Evolutionary conservation across 2,113 vertebrate species (phyloP).

Genomic region (Silurus meridionalis): DNA sequence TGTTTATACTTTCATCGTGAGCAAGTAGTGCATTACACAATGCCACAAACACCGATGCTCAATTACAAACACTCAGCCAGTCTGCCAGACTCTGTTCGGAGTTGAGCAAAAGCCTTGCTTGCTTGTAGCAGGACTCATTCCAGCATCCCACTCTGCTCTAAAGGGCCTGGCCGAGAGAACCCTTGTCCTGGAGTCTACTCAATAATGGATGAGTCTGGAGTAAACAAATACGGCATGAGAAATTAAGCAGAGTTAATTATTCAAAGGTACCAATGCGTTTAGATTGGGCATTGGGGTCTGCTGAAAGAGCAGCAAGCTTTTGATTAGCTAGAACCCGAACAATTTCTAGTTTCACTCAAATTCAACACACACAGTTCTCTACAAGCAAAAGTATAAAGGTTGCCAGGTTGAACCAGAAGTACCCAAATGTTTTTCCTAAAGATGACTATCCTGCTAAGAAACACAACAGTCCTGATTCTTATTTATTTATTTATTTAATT

Average conservation of each 20-base stretch:
- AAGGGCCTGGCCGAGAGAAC: conserved; percentile 30
- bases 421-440: not conserved
- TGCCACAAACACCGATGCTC: not conserved
- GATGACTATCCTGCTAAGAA: not conserved
- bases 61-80: conserved; percentile 22
- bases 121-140: conserved; percentile 29
- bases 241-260: conserved; percentile 55
- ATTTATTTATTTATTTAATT: not conserved
- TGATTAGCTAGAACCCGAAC: not conserved
- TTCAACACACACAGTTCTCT: not conserved
- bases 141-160: conserved; percentile 27
- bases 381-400: not conserved
- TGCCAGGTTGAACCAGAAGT: not conserved
- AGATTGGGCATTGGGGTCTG: conserved; percentile 15
- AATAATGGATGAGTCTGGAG: conserved; percentile 52
- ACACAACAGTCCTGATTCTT: not conserved
- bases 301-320: conserved; percentile 13
- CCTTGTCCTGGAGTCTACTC: conserved; percentile 47
- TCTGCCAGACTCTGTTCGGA: not conserved
- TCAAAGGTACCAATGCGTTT: conserved; percentile 46
- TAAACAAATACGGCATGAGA: conserved; percentile 54
- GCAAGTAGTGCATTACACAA: not conserved
- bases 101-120: conserved; percentile 22
- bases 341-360: conserved; percentile 16
- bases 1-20: not conserved